These are phyloP conservation scores for Rhinoptilus africanus DNA, from an alignment of 2,113 vertebrate genomes.

Conservation along the genomic window DNA sequence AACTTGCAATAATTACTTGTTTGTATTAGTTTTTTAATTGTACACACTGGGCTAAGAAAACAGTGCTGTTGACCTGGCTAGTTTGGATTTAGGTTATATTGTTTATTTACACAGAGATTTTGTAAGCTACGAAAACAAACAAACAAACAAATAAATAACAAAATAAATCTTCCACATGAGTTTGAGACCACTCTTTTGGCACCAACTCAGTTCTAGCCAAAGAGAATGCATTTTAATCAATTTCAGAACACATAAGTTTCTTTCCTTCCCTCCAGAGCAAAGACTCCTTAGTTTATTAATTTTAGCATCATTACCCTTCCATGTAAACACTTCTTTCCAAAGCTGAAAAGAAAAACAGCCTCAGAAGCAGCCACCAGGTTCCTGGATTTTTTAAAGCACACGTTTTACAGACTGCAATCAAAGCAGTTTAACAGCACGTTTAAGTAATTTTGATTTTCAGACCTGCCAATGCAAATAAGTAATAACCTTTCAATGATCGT, in stretches of 20 bases:
- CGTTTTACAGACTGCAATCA: not conserved
- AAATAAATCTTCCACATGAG: not conserved
- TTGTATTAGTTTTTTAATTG: not conserved
- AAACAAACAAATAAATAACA: not conserved
- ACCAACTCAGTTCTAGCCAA: not conserved
- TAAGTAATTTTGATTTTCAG: not conserved
- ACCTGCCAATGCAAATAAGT: not conserved
- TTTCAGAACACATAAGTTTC: not conserved
- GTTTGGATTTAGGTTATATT: not conserved
- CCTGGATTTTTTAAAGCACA: not conserved
- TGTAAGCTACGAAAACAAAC: not conserved
- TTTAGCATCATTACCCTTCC: not conserved
- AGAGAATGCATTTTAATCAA: not conserved
- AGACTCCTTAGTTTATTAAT: not conserved
- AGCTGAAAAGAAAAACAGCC: not conserved
- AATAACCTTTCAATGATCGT: not conserved
- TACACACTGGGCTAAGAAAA: not conserved
- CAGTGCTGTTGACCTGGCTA: not conserved
- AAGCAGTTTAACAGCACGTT: not conserved
- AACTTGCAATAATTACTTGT: not conserved
- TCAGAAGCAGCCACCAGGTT: not conserved
- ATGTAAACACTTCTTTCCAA: not conserved
- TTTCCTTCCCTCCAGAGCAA: not conserved
- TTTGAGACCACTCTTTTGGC: not conserved
- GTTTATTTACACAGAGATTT: conserved; percentile 2